Base-by-base conservation (phyloP, 2,113 vertebrate species). In the Apodemus sylvaticus region DNA sequence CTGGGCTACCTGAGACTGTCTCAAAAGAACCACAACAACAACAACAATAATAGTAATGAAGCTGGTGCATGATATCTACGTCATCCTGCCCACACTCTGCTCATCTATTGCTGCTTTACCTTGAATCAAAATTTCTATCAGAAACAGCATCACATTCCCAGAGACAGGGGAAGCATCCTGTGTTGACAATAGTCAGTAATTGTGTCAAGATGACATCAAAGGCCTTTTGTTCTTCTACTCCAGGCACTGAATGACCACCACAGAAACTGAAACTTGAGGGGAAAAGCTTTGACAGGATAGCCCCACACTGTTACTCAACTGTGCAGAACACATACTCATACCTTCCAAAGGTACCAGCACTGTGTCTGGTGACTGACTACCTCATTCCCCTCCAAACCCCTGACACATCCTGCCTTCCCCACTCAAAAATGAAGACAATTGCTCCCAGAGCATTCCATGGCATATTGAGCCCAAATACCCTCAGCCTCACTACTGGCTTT, bases 81-180 rank as follows among this genome's bases (percentile, higher is more conserved):
- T 10, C 14, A n/a, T 11, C 1, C 8, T 16, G 16, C 26, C 22
- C 51, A 45, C 77, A 60, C 39, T 2, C 2, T 17, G 36, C 20
- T 29, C 68, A 17, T 29, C 60, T 34, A 5, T 68, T 9, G 22
- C 53, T 7, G 34, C 71, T 34, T 91, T 42, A 70, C 51, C 83
- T 45, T 78, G 24, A n/a, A 93, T 92, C n/a, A 93, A 45, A 96
- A 89, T 20, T 8, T n/a, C 74, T 22, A 62, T 36, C 62, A 26
- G 48, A 9, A 45, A 48, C 76, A 68, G 55, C 0, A 0, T 55
- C 12, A 2, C 83, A 31, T 77, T 71, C 34, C 48, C 77, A 34
- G 7, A 39, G 36, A 36, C 14, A 36, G 29, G 11, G 55, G 51
- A n/a, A 51, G 36, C 64, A 42, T 81, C 20, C 2, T 39, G 6